Evolutionary conservation across 2,113 vertebrate genomes (phyloP), one percentile per base, ranked within the genome.

Genomic region (Lethenteron camtschaticum): DNA sequence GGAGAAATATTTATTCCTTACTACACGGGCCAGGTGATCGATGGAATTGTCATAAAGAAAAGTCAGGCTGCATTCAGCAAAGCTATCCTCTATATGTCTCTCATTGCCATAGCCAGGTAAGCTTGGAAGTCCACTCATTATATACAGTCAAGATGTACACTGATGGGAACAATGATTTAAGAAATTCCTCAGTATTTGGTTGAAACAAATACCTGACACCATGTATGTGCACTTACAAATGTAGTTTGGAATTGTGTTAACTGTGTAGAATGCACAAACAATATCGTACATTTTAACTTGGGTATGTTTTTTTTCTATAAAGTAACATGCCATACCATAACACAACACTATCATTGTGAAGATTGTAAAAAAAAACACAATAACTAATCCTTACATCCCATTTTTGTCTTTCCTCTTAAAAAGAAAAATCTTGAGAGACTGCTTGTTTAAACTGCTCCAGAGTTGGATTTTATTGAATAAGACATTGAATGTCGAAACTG

Each of bases 11-110:
- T 79, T 56, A 77, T 90, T 72, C 79, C 79, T 0, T 78, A 73
- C 55, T 92, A 80, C 73, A 87, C 81, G 0, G 88, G 89, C 0
- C 80, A 72, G 2, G 77, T 91, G 70, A 86, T 85, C 1, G 87
- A 90, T 78, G 85, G 84, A 77, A 78, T 89, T 2, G 74, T 82
- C 1, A 75, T 75, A 3, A 71, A 85, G 13, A 76, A 78, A 2
- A 57, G 80, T 9, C 68, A 71, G 3, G 70, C 59, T 0, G 71
- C 79, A 58, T 87, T 90, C 70, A 56, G 72, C 1, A 14, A 59
- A 1, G 82, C 86, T 0, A 75, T 89, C 0, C 1, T 76, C 0
- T 71, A 80, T 68, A 85, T 90, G 83, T 77, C 72, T 0, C 8
- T 86, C 3, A 81, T 79, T 72, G 85, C 85, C 57, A 2, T 84